Evolutionary conservation across 1,140 invertebrate genomes (phyloP).

Genomic region (Manduca sexta): DNA sequence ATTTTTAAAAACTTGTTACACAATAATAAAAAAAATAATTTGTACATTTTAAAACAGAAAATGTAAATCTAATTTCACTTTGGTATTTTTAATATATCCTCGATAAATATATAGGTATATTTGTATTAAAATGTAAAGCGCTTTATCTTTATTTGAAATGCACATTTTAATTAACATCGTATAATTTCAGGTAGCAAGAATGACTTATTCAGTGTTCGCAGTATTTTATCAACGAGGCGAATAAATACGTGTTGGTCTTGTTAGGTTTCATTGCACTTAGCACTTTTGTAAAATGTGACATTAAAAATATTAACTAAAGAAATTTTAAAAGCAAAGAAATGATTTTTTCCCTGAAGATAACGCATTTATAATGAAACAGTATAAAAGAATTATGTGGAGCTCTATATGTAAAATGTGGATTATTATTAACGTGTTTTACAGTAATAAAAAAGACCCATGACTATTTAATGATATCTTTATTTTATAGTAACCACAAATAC

Average conservation of each 20-base stretch:
- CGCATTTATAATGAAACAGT: no score
- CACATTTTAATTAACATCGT: neutral
- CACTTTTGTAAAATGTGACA: no score
- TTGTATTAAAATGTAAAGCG: neutral
- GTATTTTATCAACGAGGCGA: slow-evolving; percentile 53
- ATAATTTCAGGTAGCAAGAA: slow-evolving; percentile 50
- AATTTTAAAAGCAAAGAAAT: no score
- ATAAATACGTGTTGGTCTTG: slow-evolving; percentile 8
- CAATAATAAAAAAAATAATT: neutral
- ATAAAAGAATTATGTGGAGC: no score
- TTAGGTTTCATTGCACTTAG: no score
- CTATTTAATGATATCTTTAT: no score
- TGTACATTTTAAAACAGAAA: neutral
- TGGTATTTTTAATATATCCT: neutral
- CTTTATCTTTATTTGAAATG: neutral
- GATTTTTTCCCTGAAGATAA: no score
- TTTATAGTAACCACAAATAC: no score
- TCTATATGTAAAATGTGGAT: no score
- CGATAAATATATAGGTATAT: neutral
- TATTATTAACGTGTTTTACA: no score
- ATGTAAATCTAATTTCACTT: neutral
- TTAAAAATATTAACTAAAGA: no score
- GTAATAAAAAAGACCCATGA: no score
- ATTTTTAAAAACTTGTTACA: neutral
- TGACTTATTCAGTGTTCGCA: slow-evolving; percentile 60